Conservation (phyloP, 1,140 invertebrate genomes). For the Nasonia longicornis region DNA sequence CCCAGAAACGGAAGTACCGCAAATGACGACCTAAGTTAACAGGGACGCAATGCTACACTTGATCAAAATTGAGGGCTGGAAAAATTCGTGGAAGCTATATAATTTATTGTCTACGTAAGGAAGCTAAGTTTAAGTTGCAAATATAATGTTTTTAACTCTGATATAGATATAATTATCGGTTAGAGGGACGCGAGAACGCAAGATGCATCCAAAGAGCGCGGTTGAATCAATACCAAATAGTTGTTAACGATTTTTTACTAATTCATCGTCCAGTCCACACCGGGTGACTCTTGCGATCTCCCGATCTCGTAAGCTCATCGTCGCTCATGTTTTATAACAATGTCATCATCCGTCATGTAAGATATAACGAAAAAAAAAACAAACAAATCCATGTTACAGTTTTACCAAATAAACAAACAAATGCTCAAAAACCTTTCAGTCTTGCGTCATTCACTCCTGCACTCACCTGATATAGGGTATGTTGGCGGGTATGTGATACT, state of each 20-base stretch:
- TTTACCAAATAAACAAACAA: conserved; percentile 6
- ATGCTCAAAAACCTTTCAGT: neutral
- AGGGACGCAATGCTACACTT: neutral
- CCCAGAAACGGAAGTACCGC: neutral
- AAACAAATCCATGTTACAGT: neutral
- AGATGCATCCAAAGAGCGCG: neutral
- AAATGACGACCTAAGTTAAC: neutral
- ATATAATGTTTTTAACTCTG: neutral
- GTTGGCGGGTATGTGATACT: conserved; percentile 91
- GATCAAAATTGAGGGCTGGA: neutral
- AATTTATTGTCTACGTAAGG: neutral
- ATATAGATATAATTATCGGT: neutral
- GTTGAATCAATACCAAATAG: neutral
- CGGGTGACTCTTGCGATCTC: neutral
- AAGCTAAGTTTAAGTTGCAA: neutral
- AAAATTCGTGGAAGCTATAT: neutral
- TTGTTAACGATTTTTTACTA: no score
- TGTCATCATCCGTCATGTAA: conserved; percentile 57
- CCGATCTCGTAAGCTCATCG: neutral
- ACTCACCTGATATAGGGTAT: conserved; percentile 91
- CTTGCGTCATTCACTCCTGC: neutral
- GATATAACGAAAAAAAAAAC: conserved; percentile 1
- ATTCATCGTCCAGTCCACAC: no score
- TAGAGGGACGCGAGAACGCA: neutral
- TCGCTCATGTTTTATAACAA: conserved; percentile 21